Conservation (phyloP, 2,888 invertebrate species). For the Lomographa bimaculata region DNA sequence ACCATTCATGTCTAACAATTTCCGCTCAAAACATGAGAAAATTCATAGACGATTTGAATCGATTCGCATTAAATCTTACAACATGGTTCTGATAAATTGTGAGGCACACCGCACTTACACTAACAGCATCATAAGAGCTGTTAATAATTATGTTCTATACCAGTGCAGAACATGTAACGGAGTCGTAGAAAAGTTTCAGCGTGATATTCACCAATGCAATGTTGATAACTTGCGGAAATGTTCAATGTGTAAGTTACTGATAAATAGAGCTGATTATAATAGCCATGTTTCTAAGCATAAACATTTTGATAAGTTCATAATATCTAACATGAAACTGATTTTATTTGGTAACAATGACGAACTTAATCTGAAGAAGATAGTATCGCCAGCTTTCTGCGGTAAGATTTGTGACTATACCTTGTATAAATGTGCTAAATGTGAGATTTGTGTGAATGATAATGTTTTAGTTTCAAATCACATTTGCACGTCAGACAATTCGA, state of each 20-base stretch:
- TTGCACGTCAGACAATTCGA: slow-evolving; percentile 44
- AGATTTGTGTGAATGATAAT: slow-evolving; percentile 46
- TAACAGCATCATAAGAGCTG: slow-evolving; percentile 37
- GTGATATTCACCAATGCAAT: slow-evolving; percentile 46
- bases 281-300: slow-evolving; percentile 54
- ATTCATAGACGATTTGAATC: slow-evolving; percentile 41
- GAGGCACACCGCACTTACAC: slow-evolving; percentile 44
- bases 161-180: slow-evolving; percentile 62
- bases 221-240: slow-evolving; percentile 45
- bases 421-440: slow-evolving; percentile 57
- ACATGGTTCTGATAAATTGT: slow-evolving; percentile 56
- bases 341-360: slow-evolving; percentile 45
- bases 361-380: slow-evolving; percentile 8
- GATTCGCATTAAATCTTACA: slow-evolving; percentile 43
- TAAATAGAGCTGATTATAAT: slow-evolving; percentile 43
- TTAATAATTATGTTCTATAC: slow-evolving; percentile 49
- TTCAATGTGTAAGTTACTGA: slow-evolving; percentile 50
- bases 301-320: slow-evolving; percentile 43
- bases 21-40: slow-evolving; percentile 48
- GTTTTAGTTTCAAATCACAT: slow-evolving; percentile 40
- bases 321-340: slow-evolving; percentile 55
- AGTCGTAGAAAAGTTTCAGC: slow-evolving; percentile 45
- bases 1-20: slow-evolving; percentile 44
- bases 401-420: slow-evolving; percentile 55
- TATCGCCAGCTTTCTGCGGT: slow-evolving; percentile 46